Evolutionary conservation across 2,113 vertebrate genomes (phyloP).

Genomic region (Elgaria multicarinata): DNA sequence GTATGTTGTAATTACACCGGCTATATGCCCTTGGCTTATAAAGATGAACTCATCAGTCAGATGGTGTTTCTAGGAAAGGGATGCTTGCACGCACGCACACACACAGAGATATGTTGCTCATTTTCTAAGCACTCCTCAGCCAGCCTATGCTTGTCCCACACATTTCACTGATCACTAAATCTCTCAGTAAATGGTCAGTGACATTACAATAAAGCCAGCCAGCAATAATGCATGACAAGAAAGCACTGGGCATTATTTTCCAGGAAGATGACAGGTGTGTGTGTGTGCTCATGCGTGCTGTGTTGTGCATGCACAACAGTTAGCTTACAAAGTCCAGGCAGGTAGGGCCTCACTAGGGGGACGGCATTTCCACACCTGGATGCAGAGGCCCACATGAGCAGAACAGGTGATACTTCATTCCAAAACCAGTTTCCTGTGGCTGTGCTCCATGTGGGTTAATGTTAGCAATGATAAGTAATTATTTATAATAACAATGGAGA

Average conservation of each 20-base stretch:
- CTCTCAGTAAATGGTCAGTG: conserved; percentile 65
- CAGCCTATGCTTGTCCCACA: conserved; percentile 50
- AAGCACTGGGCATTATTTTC: conserved; percentile 51
- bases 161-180: conserved; percentile 66
- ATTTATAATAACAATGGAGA: neutral
- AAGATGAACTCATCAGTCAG: conserved; percentile 68
- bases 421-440: too few relatives aligned
- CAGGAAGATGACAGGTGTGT: neutral
- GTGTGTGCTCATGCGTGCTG: neutral
- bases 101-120: conserved; percentile 62
- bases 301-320: conserved; percentile 6
- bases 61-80: conserved; percentile 42
- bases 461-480: neutral
- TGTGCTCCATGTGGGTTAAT: neutral
- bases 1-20: conserved; percentile 68
- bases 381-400: too few relatives aligned
- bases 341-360: neutral
- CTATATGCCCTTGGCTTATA: conserved; percentile 71
- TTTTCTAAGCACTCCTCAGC: conserved; percentile 67
- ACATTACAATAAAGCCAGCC: conserved; percentile 59
- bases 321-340: neutral
- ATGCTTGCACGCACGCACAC: conserved; percentile 51
- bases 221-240: conserved; percentile 46
- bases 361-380: neutral
- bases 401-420: neutral